These are phyloP conservation scores for Dromaius novaehollandiae DNA, from an alignment of 2,113 vertebrate species.

Conservation along the genomic window DNA sequence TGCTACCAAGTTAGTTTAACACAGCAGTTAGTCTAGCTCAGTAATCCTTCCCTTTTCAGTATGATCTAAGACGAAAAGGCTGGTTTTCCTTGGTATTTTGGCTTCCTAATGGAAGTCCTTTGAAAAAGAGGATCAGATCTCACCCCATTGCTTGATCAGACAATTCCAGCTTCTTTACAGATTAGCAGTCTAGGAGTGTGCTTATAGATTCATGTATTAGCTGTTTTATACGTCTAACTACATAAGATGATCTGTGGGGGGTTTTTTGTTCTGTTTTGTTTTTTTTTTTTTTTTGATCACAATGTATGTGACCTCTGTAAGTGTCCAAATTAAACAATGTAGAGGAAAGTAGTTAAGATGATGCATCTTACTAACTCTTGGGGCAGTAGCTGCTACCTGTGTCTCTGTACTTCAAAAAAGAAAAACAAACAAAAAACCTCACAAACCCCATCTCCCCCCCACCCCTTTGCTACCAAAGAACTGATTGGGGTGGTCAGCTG, in stretches of 20 bases:
- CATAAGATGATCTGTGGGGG: fast-evolving
- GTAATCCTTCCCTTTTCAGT: not conserved
- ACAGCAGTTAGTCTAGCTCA: not conserved
- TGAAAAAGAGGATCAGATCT: not conserved
- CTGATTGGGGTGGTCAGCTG: not conserved
- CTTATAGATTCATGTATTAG: fast-evolving
- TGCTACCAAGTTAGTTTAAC: fast-evolving
- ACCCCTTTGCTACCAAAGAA: not conserved
- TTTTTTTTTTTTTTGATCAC: not conserved
- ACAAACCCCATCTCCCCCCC: no score
- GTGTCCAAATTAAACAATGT: not conserved
- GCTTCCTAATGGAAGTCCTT: not conserved
- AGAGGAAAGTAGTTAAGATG: not conserved
- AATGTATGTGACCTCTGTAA: not conserved
- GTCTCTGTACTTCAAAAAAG: not conserved
- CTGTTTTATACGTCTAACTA: not conserved
- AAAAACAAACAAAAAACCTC: not conserved
- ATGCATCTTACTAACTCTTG: not conserved
- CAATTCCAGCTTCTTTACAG: fast-evolving
- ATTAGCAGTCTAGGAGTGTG: fast-evolving
- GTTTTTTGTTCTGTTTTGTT: not conserved
- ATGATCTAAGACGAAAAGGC: not conserved
- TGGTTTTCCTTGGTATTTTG: not conserved
- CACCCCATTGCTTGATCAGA: not conserved
- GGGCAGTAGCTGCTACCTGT: fast-evolving